Conservation (phyloP, 1,140 invertebrate species). For the Stegodyphus dumicola region DNA sequence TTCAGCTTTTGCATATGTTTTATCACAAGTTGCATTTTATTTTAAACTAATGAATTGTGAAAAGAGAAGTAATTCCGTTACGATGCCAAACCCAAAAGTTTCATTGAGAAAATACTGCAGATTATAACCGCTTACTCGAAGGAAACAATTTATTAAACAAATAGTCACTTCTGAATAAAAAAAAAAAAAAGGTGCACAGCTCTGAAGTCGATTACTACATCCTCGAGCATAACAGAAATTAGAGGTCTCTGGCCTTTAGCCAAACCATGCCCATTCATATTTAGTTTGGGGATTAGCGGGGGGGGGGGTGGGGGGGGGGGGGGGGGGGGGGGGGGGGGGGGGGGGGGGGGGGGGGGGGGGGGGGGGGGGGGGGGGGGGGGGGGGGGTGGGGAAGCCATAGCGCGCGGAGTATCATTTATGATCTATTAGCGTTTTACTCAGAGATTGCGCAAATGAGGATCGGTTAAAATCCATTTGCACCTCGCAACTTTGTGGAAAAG, state of each 20-base stretch:
- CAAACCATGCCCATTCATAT: conserved; percentile 28
- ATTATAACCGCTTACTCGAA: too few species aligned
- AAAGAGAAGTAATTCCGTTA: too few species aligned
- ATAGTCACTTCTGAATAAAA: background rate
- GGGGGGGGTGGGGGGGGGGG: too few species aligned
- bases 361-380: too few species aligned
- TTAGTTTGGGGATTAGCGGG: conserved; percentile 49
- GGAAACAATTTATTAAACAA: background rate
- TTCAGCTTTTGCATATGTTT: too few species aligned
- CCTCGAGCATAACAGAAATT: conserved; percentile 22
- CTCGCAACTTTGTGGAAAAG: conserved; percentile 2
- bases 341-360: too few species aligned
- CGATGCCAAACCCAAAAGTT: too few species aligned
- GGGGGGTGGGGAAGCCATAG: too few species aligned
- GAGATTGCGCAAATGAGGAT: conserved; percentile 41
- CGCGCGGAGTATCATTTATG: conserved; percentile 60
- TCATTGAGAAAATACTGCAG: too few species aligned
- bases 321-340: too few species aligned
- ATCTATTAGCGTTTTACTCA: conserved; percentile 48
- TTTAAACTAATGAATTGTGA: too few species aligned
- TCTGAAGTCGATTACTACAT: conserved; percentile 19
- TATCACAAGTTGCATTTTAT: too few species aligned
- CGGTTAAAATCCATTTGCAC: background rate
- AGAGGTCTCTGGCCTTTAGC: conserved; percentile 27
- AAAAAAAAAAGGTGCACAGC: background rate